These are phyloP conservation scores for Oxytorus armatus DNA, from an alignment of 2,888 invertebrate species.

Conservation along the genomic window DNA sequence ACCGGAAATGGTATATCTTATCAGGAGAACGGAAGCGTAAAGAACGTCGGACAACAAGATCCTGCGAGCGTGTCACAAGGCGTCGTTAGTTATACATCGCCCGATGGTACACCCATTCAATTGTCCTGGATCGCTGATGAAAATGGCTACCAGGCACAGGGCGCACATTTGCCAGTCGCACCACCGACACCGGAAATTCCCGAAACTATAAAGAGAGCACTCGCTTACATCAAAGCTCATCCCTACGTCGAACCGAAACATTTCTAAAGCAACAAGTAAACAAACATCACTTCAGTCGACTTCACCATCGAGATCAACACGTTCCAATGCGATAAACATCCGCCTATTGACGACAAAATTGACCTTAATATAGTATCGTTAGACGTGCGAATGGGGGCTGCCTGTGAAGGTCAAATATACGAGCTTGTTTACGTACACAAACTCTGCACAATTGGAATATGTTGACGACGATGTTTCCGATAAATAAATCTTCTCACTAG, in stretches of 20 bases:
- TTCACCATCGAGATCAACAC: no score
- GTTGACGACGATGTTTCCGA: background rate
- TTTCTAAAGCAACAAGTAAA: background rate
- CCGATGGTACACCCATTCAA: constrained; percentile 69
- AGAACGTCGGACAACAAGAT: constrained; percentile 45
- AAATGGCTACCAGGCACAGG: constrained; percentile 64
- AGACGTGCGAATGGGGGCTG: no score
- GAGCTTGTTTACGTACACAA: no score
- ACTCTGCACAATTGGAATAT: background rate
- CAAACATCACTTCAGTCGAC: no score
- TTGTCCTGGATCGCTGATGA: constrained; percentile 65
- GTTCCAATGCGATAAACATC: no score
- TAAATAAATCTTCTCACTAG: background rate
- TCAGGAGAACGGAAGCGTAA: constrained; percentile 60
- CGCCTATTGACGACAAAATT: no score
- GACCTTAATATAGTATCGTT: no score
- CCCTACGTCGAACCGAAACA: constrained; percentile 61
- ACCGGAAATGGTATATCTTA: constrained; percentile 68
- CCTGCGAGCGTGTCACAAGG: constrained; percentile 50
- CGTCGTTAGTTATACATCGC: constrained; percentile 55
- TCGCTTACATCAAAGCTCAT: constrained; percentile 68
- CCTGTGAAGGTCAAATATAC: no score
- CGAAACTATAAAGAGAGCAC: constrained; percentile 62
- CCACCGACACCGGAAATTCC: constrained; percentile 66
- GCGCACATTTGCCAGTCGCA: constrained; percentile 67